phyloP scores from a whole-genome alignment of 2,888 invertebrate species.

The Cremastinae sp. region DNA sequence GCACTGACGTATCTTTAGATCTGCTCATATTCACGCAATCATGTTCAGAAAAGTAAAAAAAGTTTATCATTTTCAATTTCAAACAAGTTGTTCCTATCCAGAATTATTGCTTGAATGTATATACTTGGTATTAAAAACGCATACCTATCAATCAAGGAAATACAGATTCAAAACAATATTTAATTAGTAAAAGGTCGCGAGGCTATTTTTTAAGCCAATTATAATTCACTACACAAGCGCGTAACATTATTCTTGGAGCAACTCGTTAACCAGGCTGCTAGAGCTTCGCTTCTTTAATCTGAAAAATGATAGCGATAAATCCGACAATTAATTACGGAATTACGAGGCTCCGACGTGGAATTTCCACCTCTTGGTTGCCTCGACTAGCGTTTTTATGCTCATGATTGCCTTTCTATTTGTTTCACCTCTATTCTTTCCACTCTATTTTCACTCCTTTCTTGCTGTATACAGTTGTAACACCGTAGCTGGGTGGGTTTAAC shows the following conservation, averaged over 20 bases:
- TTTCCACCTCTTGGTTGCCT: slow-evolving; percentile 9
- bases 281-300: slow-evolving; percentile 31
- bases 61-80: no score
- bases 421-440: neutral
- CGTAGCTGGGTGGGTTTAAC: neutral
- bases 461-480: neutral
- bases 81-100: no score
- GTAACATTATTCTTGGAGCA: slow-evolving; percentile 41
- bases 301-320: slow-evolving; percentile 54
- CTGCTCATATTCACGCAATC: no score
- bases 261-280: slow-evolving; percentile 20
- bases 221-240: slow-evolving; percentile 31
- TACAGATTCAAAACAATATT: neutral
- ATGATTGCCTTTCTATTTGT: slow-evolving; percentile 19
- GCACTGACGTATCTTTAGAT: no score
- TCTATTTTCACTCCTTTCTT: neutral
- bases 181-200: slow-evolving; percentile 24
- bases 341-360: slow-evolving; percentile 42
- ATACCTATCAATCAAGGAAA: no score
- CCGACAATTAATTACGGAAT: slow-evolving; percentile 48
- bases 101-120: no score
- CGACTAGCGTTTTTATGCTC: slow-evolving; percentile 22
- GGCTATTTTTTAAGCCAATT: slow-evolving; percentile 27
- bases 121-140: no score
- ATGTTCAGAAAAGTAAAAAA: no score